These are phyloP conservation scores for Eospalax fontanierii DNA, from an alignment of 2,797 vertebrate genomes.

Conservation along the genomic window DNA sequence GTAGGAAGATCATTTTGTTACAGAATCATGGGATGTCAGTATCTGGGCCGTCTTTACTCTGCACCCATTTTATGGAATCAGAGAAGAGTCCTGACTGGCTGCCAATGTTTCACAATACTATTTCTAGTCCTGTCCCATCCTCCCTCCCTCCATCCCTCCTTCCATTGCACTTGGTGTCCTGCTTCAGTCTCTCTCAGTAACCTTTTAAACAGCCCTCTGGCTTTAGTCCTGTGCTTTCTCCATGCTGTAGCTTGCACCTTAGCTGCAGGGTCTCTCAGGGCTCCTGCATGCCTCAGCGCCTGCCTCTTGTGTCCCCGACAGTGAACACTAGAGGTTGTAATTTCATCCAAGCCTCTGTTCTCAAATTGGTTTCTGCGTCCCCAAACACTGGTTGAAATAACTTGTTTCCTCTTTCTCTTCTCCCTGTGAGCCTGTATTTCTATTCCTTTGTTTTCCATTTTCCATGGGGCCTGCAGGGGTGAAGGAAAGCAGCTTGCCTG, in stretches of 20 bases:
- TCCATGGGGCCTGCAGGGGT: not conserved
- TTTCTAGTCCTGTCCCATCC: not conserved
- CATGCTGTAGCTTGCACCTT: not conserved
- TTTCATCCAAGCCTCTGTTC: not conserved
- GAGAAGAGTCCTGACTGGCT: not conserved
- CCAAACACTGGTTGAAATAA: not conserved
- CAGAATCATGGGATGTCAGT: slow-evolving; percentile 48
- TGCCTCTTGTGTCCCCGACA: not conserved
- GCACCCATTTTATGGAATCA: not conserved
- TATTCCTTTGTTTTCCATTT: not conserved
- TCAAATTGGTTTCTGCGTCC: not conserved
- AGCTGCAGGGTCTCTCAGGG: not conserved
- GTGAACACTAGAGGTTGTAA: not conserved
- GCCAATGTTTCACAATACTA: not conserved
- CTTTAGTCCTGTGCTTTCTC: not conserved
- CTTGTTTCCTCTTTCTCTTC: not conserved
- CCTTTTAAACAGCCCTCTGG: not conserved
- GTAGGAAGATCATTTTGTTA: slow-evolving; percentile 54
- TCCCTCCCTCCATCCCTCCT: not conserved
- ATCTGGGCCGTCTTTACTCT: slow-evolving; percentile 31
- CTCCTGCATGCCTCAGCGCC: not conserved
- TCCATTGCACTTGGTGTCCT: not conserved
- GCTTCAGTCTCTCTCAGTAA: not conserved
- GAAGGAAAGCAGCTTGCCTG: not conserved
- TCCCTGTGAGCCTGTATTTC: not conserved